These are phyloP conservation scores for Megaceryle alcyon DNA, from an alignment of 2,797 vertebrate genomes.

Conservation along the genomic window DNA sequence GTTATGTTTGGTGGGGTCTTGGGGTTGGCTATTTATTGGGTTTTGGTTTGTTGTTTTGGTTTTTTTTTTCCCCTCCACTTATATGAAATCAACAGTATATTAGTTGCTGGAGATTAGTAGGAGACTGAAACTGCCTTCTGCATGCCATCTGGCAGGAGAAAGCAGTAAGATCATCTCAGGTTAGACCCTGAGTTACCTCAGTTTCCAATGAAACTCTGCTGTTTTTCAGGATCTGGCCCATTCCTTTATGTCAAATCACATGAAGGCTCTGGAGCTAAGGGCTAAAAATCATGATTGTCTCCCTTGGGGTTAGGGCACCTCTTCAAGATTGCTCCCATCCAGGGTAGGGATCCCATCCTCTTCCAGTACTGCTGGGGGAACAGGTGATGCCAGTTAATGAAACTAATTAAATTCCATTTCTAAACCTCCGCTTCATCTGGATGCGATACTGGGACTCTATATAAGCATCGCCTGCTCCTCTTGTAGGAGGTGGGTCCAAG, in stretches of 20 bases:
- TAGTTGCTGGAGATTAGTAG: not conserved
- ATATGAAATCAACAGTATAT: not conserved
- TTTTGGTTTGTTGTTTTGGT: not conserved
- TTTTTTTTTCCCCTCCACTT: not conserved
- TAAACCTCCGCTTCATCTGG: not conserved
- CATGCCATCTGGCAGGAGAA: not conserved
- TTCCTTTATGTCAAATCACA: not conserved
- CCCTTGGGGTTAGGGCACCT: not conserved
- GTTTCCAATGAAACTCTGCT: not conserved
- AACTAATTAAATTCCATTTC: not conserved
- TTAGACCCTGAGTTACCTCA: not conserved
- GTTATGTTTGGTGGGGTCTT: not conserved
- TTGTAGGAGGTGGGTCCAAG: not conserved
- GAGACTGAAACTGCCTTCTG: not conserved
- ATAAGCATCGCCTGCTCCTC: not conserved
- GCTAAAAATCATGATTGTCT: not conserved
- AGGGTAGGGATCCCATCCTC: not conserved
- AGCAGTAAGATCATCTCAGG: not conserved
- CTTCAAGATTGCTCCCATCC: not conserved
- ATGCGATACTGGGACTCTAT: not conserved
- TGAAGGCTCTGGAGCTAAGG: not conserved
- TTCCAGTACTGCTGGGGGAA: not conserved
- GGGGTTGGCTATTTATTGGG: not conserved
- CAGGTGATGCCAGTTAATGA: not conserved
- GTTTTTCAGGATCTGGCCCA: not conserved